Evolutionary conservation across 2,888 invertebrate genomes (phyloP).

Genomic region (Pocota personata): DNA sequence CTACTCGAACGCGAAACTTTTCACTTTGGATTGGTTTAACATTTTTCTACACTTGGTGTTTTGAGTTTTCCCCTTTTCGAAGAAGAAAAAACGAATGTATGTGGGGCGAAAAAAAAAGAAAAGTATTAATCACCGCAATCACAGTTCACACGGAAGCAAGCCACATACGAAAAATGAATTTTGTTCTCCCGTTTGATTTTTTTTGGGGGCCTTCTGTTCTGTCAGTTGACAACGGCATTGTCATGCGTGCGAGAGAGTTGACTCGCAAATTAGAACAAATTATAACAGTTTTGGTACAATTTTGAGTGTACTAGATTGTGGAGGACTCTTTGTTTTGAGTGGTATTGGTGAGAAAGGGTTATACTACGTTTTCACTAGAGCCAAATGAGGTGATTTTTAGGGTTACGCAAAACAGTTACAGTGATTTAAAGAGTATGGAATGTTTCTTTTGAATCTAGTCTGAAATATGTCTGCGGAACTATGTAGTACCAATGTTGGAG

Average conservation of each 20-base stretch:
- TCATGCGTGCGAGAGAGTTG: constrained; percentile 54
- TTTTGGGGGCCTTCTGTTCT: constrained; percentile 41
- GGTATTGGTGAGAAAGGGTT: neutral
- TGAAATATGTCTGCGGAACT: too few species aligned
- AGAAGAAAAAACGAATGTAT: neutral
- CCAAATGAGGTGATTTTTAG: too few species aligned
- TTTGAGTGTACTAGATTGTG: constrained; percentile 35
- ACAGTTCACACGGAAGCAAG: constrained; percentile 68
- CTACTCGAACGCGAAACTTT: constrained; percentile 23
- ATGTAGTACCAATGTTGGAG: too few species aligned
- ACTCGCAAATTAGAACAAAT: neutral
- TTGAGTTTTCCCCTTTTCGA: neutral
- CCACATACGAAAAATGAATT: constrained; percentile 66
- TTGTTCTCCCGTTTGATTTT: constrained; percentile 59
- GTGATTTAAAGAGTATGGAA: too few species aligned
- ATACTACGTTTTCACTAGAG: too few species aligned
- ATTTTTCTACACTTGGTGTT: constrained; percentile 16
- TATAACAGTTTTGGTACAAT: constrained; percentile 46
- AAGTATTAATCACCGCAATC: constrained; percentile 68
- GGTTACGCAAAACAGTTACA: too few species aligned
- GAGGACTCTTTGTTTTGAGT: constrained; percentile 31
- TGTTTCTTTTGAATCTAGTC: too few species aligned
- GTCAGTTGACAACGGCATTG: constrained; percentile 63
- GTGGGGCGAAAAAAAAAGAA: constrained; percentile 20
- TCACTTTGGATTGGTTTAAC: constrained; percentile 15